A percentile compares a stretch with the other conserved stretches of the same genome.
Conservation (phyloP, 2,113 vertebrate species). For the Pagrus major region DNA sequence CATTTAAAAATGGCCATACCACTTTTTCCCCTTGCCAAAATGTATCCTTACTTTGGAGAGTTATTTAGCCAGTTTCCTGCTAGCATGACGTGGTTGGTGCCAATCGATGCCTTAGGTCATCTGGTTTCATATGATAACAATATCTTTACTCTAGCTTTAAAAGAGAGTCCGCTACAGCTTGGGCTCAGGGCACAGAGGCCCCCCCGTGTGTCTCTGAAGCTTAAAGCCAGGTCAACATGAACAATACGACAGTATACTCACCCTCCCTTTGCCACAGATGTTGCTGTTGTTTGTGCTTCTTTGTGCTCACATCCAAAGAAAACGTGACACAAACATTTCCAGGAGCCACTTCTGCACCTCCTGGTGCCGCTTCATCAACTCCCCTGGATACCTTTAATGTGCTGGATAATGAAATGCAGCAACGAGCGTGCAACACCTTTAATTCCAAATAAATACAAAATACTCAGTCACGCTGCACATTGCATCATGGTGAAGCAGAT, state of each 20-base stretch:
- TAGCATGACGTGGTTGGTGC: too few species aligned
- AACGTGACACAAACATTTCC: conserved; percentile 22
- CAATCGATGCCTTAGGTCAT: too few species aligned
- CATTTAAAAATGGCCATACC: too few species aligned
- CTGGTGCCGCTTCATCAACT: conserved; percentile 51
- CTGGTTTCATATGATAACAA: too few species aligned
- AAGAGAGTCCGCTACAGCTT: too few species aligned
- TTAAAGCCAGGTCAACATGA: background rate
- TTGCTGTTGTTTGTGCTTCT: conserved; percentile 24
- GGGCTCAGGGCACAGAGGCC: too few species aligned
- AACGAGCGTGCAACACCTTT: conserved; percentile 48
- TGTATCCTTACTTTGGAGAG: too few species aligned
- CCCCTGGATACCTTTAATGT: conserved; percentile 55
- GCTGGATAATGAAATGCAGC: conserved; percentile 60
- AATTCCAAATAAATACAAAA: conserved; percentile 62
- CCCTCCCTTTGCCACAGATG: background rate
- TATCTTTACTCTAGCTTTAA: too few species aligned
- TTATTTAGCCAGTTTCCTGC: too few species aligned
- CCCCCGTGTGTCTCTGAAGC: too few species aligned
- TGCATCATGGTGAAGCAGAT: conserved; percentile 59
- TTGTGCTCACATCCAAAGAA: conserved; percentile 21
- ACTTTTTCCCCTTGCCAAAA: too few species aligned
- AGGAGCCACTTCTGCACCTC: conserved; percentile 13
- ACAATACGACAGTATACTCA: background rate
- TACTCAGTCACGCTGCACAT: conserved; percentile 5